A percentile compares a stretch with the other conserved stretches of the same genome.
Conservation (phyloP, 2,888 invertebrate species). For the Pandemis cinnamomeana region DNA sequence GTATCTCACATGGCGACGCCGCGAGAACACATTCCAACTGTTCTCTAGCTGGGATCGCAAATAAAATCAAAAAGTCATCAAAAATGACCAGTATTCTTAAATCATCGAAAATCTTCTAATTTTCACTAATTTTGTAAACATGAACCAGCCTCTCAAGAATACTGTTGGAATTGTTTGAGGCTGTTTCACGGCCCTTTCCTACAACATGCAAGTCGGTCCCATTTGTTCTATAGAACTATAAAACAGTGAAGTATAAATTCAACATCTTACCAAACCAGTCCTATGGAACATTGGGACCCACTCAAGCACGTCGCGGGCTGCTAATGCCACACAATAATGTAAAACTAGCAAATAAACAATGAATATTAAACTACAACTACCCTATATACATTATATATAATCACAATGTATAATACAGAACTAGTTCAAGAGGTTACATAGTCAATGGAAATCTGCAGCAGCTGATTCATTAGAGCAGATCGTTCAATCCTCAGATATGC, state of each 20-base stretch:
- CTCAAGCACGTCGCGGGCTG: not conserved
- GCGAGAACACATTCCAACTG: slow-evolving; percentile 6
- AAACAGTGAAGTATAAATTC: too few species aligned
- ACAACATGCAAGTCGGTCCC: too few species aligned
- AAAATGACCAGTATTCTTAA: not conserved
- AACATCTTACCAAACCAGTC: too few species aligned
- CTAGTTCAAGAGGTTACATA: slow-evolving; percentile 17
- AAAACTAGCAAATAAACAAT: slow-evolving; percentile 11
- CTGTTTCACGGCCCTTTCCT: slow-evolving; percentile 4
- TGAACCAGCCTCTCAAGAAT: not conserved
- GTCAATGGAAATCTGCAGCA: not conserved
- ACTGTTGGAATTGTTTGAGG: not conserved
- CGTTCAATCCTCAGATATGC: too few species aligned
- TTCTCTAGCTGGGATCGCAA: slow-evolving; percentile 4
- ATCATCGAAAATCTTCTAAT: not conserved
- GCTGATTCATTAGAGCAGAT: slow-evolving; percentile 1
- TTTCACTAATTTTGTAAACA: not conserved
- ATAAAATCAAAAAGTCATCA: slow-evolving; percentile 4
- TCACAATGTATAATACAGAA: slow-evolving; percentile 39
- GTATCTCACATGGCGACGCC: slow-evolving; percentile 23
- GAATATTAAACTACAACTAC: slow-evolving; percentile 19
- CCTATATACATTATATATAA: slow-evolving; percentile 40
- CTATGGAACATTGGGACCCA: too few species aligned
- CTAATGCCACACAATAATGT: not conserved
- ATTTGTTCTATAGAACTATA: too few species aligned